Conservation (phyloP, 2,888 invertebrate species). For the Dione vanillae region DNA sequence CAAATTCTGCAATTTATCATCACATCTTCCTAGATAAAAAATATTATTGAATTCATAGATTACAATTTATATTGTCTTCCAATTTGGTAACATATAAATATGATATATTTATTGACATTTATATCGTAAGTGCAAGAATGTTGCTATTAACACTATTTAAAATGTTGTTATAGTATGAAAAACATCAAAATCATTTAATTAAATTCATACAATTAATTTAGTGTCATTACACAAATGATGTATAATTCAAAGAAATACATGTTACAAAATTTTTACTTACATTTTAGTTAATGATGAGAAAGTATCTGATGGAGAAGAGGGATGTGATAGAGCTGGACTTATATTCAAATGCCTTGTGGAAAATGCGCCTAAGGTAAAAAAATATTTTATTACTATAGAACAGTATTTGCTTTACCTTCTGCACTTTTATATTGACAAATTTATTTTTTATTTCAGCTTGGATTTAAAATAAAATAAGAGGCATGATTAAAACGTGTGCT, state of each 20-base stretch:
- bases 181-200: too few relatives aligned
- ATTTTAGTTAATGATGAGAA: slow-evolving; percentile 66
- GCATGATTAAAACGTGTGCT: background rate
- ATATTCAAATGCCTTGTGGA: slow-evolving; percentile 68
- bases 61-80: too few relatives aligned
- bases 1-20: too few relatives aligned
- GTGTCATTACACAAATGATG: background rate
- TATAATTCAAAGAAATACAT: background rate
- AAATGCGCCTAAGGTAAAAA: slow-evolving; percentile 68
- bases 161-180: too few relatives aligned
- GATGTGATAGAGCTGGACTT: slow-evolving; percentile 71
- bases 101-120: too few relatives aligned
- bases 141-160: too few relatives aligned
- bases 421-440: background rate
- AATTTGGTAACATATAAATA: too few relatives aligned
- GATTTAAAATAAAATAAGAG: slow-evolving; percentile 62
- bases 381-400: too few relatives aligned
- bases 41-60: too few relatives aligned
- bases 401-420: background rate
- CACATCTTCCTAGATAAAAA: too few relatives aligned
- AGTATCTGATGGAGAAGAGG: slow-evolving; percentile 70
- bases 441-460: slow-evolving; percentile 62
- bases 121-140: too few relatives aligned
- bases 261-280: background rate
- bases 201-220: background rate